phyloP scores from a whole-genome alignment of 1,140 invertebrate genomes.

The Pteromalus puparum region DNA sequence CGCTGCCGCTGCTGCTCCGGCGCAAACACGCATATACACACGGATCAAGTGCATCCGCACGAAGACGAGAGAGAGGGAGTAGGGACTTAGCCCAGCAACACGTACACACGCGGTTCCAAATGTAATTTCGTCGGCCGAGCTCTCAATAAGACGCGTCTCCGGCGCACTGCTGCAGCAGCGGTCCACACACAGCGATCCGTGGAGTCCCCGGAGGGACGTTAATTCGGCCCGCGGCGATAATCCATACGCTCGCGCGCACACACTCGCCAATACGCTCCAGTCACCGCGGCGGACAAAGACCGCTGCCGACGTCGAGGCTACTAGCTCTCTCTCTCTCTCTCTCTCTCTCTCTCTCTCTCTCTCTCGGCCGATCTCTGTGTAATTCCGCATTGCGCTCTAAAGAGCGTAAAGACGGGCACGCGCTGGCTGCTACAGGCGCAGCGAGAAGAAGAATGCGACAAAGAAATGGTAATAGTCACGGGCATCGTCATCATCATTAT shows the following conservation, averaged over 20 bases:
- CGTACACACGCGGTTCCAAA: neutral
- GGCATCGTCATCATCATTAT: constrained; percentile 41
- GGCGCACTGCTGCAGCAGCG: neutral
- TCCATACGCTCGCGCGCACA: neutral
- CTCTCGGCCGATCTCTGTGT: neutral
- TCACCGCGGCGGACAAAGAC: neutral
- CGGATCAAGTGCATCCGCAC: neutral
- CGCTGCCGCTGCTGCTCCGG: neutral
- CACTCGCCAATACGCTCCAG: neutral
- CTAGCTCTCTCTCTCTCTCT: constrained; percentile 18
- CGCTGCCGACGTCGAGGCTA: neutral
- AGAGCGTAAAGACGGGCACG: constrained; percentile 14
- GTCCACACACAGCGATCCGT: neutral
- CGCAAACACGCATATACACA: neutral
- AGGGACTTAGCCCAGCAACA: too few species aligned
- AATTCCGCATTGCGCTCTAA: constrained; percentile 38
- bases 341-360: constrained; percentile 29
- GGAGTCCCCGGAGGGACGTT: neutral
- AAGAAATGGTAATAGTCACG: constrained; percentile 33
- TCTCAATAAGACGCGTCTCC: neutral
- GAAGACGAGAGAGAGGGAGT: too few species aligned
- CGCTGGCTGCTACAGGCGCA: neutral
- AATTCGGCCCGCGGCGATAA: neutral
- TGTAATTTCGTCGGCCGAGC: neutral
- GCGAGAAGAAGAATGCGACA: constrained; percentile 32